Conservation (phyloP, 2,797 vertebrate species). For the Epinephelus coioides region DNA sequence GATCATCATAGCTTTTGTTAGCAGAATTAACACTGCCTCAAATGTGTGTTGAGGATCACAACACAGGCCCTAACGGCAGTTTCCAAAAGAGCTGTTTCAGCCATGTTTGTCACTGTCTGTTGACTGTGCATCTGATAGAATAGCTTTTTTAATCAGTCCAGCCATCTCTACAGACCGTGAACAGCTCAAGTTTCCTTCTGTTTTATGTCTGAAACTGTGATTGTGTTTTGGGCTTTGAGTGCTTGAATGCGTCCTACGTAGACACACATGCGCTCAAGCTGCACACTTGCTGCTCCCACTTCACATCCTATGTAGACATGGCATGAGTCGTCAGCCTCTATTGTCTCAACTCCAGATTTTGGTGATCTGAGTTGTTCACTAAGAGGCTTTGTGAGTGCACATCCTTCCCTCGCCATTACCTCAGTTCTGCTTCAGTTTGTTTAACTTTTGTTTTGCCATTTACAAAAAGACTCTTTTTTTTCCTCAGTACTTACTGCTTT, state of each 20-base stretch:
- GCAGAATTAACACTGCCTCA: too few relatives aligned
- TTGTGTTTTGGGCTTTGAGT: background rate
- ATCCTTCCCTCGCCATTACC: slow-evolving; percentile 39
- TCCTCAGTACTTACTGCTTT: slow-evolving; percentile 21
- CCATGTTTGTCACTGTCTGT: background rate
- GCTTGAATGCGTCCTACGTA: background rate
- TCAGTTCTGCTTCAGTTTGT: slow-evolving; percentile 35
- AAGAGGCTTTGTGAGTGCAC: slow-evolving; percentile 35
- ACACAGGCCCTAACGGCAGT: background rate
- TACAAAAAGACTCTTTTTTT: slow-evolving; percentile 8
- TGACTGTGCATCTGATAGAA: background rate
- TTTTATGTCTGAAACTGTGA: too few relatives aligned
- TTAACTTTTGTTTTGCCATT: slow-evolving; percentile 44
- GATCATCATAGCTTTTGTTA: too few relatives aligned
- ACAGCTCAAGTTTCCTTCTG: background rate
- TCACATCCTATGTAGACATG: background rate
- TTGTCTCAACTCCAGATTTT: slow-evolving; percentile 36
- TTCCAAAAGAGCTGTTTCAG: background rate
- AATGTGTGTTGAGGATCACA: slow-evolving; percentile 17
- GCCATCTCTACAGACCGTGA: background rate
- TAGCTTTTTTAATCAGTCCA: background rate
- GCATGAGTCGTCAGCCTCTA: slow-evolving; percentile 20
- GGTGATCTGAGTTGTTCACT: slow-evolving; percentile 40
- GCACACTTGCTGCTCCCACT: background rate
- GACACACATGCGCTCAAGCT: background rate